These are phyloP conservation scores for Pseudomyrmex concolor DNA, from an alignment of 1,140 invertebrate species.

Conservation along the genomic window DNA sequence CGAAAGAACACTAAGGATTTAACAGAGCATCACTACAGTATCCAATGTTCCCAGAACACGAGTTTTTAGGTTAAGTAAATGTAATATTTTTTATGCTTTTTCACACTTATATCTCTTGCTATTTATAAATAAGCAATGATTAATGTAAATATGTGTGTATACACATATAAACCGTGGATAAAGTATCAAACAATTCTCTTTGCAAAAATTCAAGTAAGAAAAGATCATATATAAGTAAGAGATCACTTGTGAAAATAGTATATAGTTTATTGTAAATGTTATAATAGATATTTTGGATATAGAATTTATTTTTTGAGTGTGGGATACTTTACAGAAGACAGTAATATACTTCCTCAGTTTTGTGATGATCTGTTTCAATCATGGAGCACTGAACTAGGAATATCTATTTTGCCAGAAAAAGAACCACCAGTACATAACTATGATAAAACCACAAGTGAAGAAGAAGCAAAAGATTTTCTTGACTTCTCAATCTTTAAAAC, in stretches of 20 bases:
- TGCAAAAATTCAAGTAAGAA: no score
- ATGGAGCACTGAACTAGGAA: slow-evolving; percentile 78
- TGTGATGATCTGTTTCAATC: slow-evolving; percentile 79
- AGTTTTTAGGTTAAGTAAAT: slow-evolving; percentile 67
- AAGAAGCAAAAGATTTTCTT: slow-evolving; percentile 62
- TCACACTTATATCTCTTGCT: no score
- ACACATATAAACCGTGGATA: no score
- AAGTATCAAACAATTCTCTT: no score
- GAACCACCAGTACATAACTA: slow-evolving; percentile 58
- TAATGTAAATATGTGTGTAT: no score
- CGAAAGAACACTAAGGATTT: slow-evolving; percentile 5
- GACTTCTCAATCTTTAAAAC: slow-evolving; percentile 61
- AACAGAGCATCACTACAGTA: slow-evolving; percentile 59
- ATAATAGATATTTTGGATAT: no score
- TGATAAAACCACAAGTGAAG: slow-evolving; percentile 61
- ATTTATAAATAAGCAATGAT: no score
- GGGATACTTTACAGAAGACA: not conserved
- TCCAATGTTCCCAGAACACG: slow-evolving; percentile 77
- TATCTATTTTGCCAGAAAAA: slow-evolving; percentile 72
- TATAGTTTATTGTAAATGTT: no score
- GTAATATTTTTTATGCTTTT: not conserved
- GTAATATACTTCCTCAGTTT: slow-evolving; percentile 27
- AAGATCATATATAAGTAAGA: no score
- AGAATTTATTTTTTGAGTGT: not conserved
- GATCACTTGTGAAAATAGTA: no score